Conservation (phyloP, 2,888 invertebrate genomes). For the Dastarcus helophoroides region DNA sequence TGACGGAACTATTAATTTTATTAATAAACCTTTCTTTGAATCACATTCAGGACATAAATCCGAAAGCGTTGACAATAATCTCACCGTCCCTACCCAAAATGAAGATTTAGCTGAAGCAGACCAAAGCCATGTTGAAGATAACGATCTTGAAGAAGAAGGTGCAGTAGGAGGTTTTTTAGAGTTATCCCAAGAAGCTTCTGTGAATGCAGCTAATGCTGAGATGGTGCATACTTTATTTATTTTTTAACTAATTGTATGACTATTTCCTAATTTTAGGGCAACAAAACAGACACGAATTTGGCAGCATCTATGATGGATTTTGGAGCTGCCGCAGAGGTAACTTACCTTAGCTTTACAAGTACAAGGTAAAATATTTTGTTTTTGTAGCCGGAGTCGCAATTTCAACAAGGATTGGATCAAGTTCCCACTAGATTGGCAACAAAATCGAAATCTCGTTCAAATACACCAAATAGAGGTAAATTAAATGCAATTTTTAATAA, state of each 20-base stretch:
- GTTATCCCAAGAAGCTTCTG: constrained; percentile 11
- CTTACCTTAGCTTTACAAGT: constrained; percentile 4
- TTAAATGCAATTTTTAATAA: background rate
- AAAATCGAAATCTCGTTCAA: constrained; percentile 26
- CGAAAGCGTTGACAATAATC: constrained; percentile 4
- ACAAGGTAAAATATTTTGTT: constrained; percentile 4
- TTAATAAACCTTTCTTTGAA: background rate
- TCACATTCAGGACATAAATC: too few species aligned
- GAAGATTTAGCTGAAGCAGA: constrained; percentile 74
- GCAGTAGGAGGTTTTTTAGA: constrained; percentile 34
- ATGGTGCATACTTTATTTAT: too few species aligned
- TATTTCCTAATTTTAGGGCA: constrained; percentile 1
- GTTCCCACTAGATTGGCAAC: constrained; percentile 48
- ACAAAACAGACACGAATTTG: background rate
- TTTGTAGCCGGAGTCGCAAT: constrained; percentile 48
- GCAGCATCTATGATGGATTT: background rate
- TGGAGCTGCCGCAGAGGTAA: constrained; percentile 1
- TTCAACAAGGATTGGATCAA: constrained; percentile 49
- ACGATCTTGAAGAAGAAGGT: constrained; percentile 30
- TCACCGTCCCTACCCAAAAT: constrained; percentile 46
- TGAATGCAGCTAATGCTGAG: too few species aligned
- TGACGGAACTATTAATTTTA: constrained; percentile 17
- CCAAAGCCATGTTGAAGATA: constrained; percentile 49
- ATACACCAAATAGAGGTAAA: constrained; percentile 31
- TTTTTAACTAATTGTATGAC: too few species aligned